phyloP scores from a whole-genome alignment of 2,113 vertebrate genomes.

The Coptodon rendalli region DNA sequence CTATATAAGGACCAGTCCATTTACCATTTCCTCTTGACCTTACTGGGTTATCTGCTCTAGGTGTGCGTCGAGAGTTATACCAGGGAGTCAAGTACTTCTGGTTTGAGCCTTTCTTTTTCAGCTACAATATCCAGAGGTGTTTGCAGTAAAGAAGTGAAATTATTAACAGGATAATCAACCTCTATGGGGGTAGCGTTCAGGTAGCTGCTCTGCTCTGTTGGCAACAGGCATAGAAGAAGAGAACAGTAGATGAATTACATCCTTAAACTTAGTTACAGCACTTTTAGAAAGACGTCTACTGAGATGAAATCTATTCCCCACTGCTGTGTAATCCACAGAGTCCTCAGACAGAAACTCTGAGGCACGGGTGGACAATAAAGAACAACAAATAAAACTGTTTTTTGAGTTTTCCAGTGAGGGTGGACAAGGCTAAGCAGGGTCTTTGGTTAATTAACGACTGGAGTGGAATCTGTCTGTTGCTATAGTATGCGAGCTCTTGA shows the following conservation, averaged over 20 bases:
- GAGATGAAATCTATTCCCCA: background rate
- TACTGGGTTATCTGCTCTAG: background rate
- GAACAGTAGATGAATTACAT: background rate
- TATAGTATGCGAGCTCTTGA: background rate
- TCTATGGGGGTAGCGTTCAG: background rate
- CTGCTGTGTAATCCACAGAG: background rate
- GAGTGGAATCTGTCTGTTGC: background rate
- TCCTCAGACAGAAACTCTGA: background rate
- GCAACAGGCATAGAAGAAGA: background rate
- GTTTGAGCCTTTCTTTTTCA: background rate
- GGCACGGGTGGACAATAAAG: too few species aligned
- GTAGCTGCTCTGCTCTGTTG: background rate
- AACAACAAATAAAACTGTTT: too few species aligned
- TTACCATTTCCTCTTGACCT: background rate
- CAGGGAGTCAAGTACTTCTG: background rate
- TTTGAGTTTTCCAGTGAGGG: too few species aligned
- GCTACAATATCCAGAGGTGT: background rate
- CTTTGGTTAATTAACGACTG: background rate
- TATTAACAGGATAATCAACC: background rate
- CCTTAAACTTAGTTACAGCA: background rate
- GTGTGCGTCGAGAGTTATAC: background rate
- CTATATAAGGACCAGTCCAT: background rate
- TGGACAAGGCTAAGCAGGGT: rapidly evolving
- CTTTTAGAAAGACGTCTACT: background rate
- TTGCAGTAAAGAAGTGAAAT: rapidly evolving